These are phyloP conservation scores for Amphipyra tragopoginis DNA, from an alignment of 2,888 invertebrate genomes.

Conservation along the genomic window DNA sequence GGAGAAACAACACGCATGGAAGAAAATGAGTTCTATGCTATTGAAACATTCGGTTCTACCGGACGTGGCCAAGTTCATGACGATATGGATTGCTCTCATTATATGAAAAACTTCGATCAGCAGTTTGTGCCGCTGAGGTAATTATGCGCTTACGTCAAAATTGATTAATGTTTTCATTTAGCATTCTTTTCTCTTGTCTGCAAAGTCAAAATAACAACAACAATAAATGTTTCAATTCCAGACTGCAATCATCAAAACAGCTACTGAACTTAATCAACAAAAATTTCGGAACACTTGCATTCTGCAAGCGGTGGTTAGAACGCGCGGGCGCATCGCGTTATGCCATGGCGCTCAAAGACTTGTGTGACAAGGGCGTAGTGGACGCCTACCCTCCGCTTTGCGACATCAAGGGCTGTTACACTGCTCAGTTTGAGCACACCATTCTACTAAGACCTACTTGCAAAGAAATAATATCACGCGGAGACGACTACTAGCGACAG, in stretches of 20 bases:
- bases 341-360: constrained; percentile 99
- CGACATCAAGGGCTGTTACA: constrained; percentile 99
- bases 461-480: constrained; percentile 99
- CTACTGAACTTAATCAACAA: constrained; percentile 98
- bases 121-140: constrained; percentile 97
- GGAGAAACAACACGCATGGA: constrained; percentile 99
- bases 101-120: constrained; percentile 99
- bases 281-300: constrained; percentile 99
- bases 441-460: constrained; percentile 99
- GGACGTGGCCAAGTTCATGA: constrained; percentile 98
- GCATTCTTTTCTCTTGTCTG: constrained; percentile 2
- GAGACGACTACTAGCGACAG: constrained; percentile 95
- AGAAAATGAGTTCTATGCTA: constrained; percentile 99
- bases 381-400: constrained; percentile 99
- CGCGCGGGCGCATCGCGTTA: constrained; percentile 99
- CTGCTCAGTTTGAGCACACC: constrained; percentile 99
- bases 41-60: constrained; percentile 99
- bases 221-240: constrained; percentile 68
- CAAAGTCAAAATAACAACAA: constrained; percentile 4
- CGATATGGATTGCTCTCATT: constrained; percentile 99
- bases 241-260: constrained; percentile 97
- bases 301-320: constrained; percentile 99
- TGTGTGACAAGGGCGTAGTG: constrained; percentile 99
- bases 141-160: constrained; percentile 25
- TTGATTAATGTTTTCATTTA: constrained; percentile 3